Conservation (phyloP, 1,140 invertebrate genomes). For the Drosophila carrolli region DNA sequence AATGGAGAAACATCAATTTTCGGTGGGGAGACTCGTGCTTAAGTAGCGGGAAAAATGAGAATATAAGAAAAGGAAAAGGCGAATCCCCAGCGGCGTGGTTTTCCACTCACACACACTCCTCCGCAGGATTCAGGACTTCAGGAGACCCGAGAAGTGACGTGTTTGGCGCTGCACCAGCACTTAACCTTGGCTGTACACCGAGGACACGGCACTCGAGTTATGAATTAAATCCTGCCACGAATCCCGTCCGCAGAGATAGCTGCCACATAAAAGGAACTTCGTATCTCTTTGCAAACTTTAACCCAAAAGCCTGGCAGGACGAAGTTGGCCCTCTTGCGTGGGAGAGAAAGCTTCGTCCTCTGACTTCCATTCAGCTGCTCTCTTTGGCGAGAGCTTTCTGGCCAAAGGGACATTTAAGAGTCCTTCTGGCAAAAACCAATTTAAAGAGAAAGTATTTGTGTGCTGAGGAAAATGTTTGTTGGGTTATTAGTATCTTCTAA, state of each 20-base stretch:
- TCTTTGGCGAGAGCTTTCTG: slow-evolving; percentile 25
- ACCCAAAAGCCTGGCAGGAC: slow-evolving; percentile 47
- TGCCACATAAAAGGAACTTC: slow-evolving; percentile 26
- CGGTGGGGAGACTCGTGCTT: slow-evolving; percentile 53
- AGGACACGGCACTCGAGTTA: slow-evolving; percentile 78
- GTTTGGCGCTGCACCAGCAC: slow-evolving; percentile 59
- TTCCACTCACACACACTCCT: slow-evolving; percentile 16
- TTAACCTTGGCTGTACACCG: slow-evolving; percentile 79
- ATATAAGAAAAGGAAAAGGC: slow-evolving; percentile 37
- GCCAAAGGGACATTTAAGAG: slow-evolving; percentile 6
- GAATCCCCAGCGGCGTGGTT: slow-evolving; percentile 25
- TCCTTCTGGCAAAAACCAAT: neutral
- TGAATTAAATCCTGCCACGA: slow-evolving; percentile 78
- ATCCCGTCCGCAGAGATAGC: slow-evolving; percentile 49
- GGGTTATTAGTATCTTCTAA: neutral
- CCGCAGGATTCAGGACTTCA: slow-evolving; percentile 32
- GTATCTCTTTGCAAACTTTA: slow-evolving; percentile 53
- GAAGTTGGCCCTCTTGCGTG: slow-evolving; percentile 7
- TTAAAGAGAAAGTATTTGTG: slow-evolving; percentile 2
- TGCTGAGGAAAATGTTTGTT: slow-evolving; percentile 19
- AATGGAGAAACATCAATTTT: slow-evolving; percentile 14
- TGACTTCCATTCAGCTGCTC: slow-evolving; percentile 60
- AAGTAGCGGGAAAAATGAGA: slow-evolving; percentile 57
- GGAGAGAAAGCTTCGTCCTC: slow-evolving; percentile 27
- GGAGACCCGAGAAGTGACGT: slow-evolving; percentile 58